Conservation (phyloP, 2,888 invertebrate genomes). For the Cordylochernes scorpioides region DNA sequence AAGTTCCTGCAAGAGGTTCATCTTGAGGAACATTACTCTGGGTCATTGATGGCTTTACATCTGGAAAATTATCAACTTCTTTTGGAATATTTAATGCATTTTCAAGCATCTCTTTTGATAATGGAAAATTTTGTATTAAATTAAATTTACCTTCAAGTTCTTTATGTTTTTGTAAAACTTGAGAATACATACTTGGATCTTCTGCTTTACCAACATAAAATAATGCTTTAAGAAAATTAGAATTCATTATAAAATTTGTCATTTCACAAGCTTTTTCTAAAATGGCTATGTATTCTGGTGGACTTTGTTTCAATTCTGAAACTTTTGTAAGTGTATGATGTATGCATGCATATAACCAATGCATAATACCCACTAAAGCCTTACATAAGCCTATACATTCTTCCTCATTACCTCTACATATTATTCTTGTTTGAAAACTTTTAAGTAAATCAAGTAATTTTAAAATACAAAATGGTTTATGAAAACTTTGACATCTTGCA, state of each 20-base stretch:
- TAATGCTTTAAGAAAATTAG: constrained; percentile 19
- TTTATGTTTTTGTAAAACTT: constrained; percentile 45
- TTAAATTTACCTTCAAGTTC: constrained; percentile 30
- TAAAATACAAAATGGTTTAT: constrained; percentile 60
- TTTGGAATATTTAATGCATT: constrained; percentile 12
- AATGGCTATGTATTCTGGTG: constrained; percentile 19
- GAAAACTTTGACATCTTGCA: constrained; percentile 50
- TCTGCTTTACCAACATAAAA: constrained; percentile 22
- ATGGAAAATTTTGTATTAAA: constrained; percentile 10
- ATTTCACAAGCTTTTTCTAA: constrained; percentile 20
- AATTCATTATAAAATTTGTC: constrained; percentile 18
- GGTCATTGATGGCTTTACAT: constrained; percentile 3
- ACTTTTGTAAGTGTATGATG: constrained; percentile 19
- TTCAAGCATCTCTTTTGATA: constrained; percentile 14
- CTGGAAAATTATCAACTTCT: constrained; percentile 10
- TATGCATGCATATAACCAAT: constrained; percentile 18
- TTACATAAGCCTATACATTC: constrained; percentile 52
- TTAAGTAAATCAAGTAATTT: constrained; percentile 61
- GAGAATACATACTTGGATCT: constrained; percentile 31
- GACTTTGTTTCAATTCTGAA: constrained; percentile 17
- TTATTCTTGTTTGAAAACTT: constrained; percentile 19
- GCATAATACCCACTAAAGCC: constrained; percentile 31
- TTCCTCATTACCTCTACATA: constrained; percentile 37
- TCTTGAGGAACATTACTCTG: constrained; percentile 16
- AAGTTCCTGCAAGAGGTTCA: constrained; percentile 6